phyloP scores from a whole-genome alignment of 2,797 vertebrate species.

The Mormyrops boulengeri region DNA sequence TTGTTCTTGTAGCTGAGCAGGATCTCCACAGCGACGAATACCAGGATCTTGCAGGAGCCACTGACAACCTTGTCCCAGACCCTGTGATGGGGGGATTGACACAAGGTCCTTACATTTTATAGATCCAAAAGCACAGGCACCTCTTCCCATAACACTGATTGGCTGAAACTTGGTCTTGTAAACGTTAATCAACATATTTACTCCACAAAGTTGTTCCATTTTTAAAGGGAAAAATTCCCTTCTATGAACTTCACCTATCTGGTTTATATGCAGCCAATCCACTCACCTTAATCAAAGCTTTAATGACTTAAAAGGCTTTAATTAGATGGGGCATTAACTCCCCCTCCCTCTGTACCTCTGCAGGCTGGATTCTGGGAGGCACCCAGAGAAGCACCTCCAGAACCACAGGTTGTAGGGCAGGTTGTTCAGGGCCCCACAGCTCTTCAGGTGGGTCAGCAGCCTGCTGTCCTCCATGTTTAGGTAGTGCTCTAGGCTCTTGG shows the following conservation, averaged over 20 bases:
- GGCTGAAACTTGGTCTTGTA: not conserved
- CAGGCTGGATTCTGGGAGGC: conserved; percentile 87
- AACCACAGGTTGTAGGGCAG: conserved; percentile 91
- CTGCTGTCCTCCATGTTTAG: conserved; percentile 84
- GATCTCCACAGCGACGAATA: conserved; percentile 93
- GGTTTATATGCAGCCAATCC: not conserved
- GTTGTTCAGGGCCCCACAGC: conserved; percentile 59
- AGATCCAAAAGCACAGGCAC: not conserved
- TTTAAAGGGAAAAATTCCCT: not conserved
- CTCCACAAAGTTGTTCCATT: not conserved
- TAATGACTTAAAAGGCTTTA: not conserved
- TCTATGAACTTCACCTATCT: not conserved
- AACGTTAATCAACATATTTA: not conserved
- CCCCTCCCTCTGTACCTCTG: conserved; percentile 70
- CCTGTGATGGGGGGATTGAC: conserved; percentile 49
- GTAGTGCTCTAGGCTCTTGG: conserved; percentile 90
- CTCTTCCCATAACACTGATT: not conserved
- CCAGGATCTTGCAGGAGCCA: conserved; percentile 94
- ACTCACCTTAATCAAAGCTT: not conserved
- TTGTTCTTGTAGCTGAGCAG: conserved; percentile 89
- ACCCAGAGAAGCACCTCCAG: conserved; percentile 84
- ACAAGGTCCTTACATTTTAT: not conserved
- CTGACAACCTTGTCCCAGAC: conserved; percentile 98
- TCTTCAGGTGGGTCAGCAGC: conserved; percentile 77
- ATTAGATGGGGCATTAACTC: not conserved